Conservation (phyloP, 1,140 invertebrate genomes). For the Eurosta solidaginis region DNA sequence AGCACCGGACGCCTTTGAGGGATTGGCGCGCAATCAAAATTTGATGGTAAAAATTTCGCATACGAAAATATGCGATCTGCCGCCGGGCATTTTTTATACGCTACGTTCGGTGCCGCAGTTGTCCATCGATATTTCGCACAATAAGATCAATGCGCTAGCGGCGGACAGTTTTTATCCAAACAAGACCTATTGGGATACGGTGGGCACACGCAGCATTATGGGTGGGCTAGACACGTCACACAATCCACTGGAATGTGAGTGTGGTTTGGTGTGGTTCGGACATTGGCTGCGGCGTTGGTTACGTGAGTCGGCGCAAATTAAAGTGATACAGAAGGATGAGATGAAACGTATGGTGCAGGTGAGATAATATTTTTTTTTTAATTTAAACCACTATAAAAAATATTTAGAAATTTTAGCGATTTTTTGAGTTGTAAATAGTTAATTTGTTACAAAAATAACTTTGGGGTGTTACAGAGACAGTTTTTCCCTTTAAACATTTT, state of each 20-base stretch:
- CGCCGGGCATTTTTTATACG: constrained; percentile 75
- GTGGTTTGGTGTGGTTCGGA: constrained; percentile 85
- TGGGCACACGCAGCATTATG: constrained; percentile 70
- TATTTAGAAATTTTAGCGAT: neutral
- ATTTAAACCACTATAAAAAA: neutral
- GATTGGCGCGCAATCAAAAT: constrained; percentile 68
- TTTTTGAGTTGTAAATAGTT: neutral
- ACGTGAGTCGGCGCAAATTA: constrained; percentile 68
- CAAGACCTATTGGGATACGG: constrained; percentile 79
- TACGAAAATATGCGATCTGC: constrained; percentile 75
- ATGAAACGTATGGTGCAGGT: constrained; percentile 58
- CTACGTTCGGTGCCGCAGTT: constrained; percentile 78
- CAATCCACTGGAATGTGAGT: constrained; percentile 85
- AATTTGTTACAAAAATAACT: too few species aligned
- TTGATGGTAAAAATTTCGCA: constrained; percentile 75
- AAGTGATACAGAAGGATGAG: constrained; percentile 59
- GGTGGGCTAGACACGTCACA: constrained; percentile 81
- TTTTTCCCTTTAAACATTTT: too few species aligned
- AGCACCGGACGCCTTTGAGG: constrained; percentile 72
- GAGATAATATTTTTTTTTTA: constrained; percentile 2
- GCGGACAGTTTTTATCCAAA: constrained; percentile 85
- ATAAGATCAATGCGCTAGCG: constrained; percentile 77
- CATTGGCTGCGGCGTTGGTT: constrained; percentile 86
- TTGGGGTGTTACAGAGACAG: too few species aligned
- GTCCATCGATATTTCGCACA: constrained; percentile 80